Evolutionary conservation across 2,888 invertebrate genomes (phyloP), one percentile per base, ranked within the genome.

Genomic region (Phalangium opilio): DNA sequence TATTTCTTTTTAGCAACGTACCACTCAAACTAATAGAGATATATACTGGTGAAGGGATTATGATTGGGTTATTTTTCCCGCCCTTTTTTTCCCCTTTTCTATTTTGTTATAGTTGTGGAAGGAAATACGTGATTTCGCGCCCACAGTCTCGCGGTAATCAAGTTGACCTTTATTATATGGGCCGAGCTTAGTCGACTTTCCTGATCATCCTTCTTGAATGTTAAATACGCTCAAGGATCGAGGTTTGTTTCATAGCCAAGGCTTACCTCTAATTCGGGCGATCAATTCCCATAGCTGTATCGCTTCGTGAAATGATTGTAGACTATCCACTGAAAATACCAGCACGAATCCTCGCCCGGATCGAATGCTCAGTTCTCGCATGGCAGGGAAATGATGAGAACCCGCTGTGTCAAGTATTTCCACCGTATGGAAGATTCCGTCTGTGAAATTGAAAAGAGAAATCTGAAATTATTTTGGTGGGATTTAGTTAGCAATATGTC

Each of bases 371-470:
- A 60, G 51, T 43, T 59, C 58, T 21, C 59, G 39, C 60, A 60
- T 60, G n/a, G 60, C 60, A 1, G 60, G 60, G 43, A 60, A 60
- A 42, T 57, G 54, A 41, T 59, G 59, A 11, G 58, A 52, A 1
- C 60, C 60, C 1, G 59, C 57, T 5, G 59, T 59, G 50, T 60
- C 60, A 41, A 60, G 39, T 20, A 60, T 60, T 47, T 59, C 58
- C 4, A 60, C 59, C 14, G 58, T 55, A 34, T 59, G 58, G 41
- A 54, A 57, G 8, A 56, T 52, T 1, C 60, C 60, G 48, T 59
- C 60, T 60, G 48, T n/a, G 4, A 27, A 8, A 27, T 27, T 27
- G 27, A 27, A 27, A 27, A 27, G 27, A 27, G 8, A 27, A 27
- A n/a, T n/a, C n/a, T n/a, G n/a, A n/a, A n/a, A n/a, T n/a, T n/a